Base-by-base conservation (phyloP, 2,797 vertebrate species). In the Cossypha polioptera region DNA sequence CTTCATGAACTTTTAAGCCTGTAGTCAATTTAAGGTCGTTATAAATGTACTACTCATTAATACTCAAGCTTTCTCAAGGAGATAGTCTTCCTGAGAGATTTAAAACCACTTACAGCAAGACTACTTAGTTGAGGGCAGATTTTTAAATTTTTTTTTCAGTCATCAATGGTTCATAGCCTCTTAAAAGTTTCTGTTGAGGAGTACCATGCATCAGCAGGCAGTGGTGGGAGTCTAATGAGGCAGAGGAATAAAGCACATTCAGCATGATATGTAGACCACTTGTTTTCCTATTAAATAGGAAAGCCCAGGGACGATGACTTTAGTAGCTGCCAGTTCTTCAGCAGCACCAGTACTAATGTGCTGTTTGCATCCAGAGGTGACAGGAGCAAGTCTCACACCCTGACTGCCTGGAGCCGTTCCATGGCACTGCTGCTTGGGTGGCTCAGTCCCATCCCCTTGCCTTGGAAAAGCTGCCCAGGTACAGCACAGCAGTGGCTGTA, bases 1-100 rank as follows among this genome's bases (percentile, higher is more conserved):
- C 78, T 80, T 87, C 33, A 54, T 26, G 75, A 92, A 73, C 42
- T 40, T 82, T 35, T 91, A 90, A 92, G 68, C 25, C 25, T 40
- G 13, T 72, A 72, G 81, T 95, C 92, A 47, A 21, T 92, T 86
- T 95, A 77, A 92, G 59, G 58, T 57, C 76, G 93, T 88, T 71
- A 78, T 66, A 78, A 93, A 71, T 91, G 40, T 89, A 57, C 29
- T 93, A 68, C 24, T 92, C 69, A 76, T 77, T 92, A 95, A 81
- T 93, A 55, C 43, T 47, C 15, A 40, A 36, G 50, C 81, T 88
- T 94, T 96, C 43, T 45, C 45, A 45, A 45, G 91, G 69, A 81
- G 36, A 55, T 20, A 61, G 61, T 78, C 42, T 96, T 80, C 69
- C 43, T 22, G 38, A 81, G 88, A 91, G 67, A 68, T 89, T 80